A percentile compares a stretch with the other conserved stretches of the same genome.
Evolutionary conservation across 2,888 invertebrate genomes (phyloP).

Genomic region (Melanchra persicariae): DNA sequence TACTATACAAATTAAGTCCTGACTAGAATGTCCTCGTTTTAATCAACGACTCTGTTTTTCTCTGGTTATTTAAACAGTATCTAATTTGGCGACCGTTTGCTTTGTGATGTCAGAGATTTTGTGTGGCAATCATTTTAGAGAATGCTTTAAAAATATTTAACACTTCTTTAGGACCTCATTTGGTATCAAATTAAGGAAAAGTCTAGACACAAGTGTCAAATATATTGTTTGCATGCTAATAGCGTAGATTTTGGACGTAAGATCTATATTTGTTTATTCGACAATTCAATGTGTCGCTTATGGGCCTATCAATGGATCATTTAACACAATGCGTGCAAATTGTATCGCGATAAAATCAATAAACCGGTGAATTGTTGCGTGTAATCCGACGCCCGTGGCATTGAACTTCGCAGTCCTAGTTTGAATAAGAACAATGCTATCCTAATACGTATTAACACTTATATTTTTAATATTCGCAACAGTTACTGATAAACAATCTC

Average conservation of each 20-base stretch:
- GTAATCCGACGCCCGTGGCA: conserved; percentile 81
- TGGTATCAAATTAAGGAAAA: conserved; percentile 16
- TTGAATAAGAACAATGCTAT: conserved; percentile 71
- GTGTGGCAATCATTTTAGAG: conserved; percentile 14
- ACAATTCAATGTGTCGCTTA: conserved; percentile 64
- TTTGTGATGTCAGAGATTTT: neutral
- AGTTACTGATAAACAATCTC: conserved; percentile 83
- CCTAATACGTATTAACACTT: conserved; percentile 73
- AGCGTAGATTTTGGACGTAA: conserved; percentile 36
- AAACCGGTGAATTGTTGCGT: conserved; percentile 79
- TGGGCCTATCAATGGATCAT: conserved; percentile 77
- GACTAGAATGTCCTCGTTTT: conserved; percentile 27
- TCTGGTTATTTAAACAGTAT: conserved; percentile 16
- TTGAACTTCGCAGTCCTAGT: conserved; percentile 82
- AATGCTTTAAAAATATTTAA: conserved; percentile 11
- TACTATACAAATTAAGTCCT: conserved; percentile 28
- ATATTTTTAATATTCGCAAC: conserved; percentile 82
- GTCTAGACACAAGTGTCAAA: conserved; percentile 29
- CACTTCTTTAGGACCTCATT: conserved; percentile 6
- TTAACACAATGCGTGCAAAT: conserved; percentile 83
- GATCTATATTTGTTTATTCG: conserved; percentile 60
- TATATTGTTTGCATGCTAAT: conserved; percentile 52
- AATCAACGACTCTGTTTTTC: neutral
- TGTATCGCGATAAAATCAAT: conserved; percentile 81
- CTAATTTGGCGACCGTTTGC: neutral